Evolutionary conservation across 2,888 invertebrate genomes (phyloP).

Genomic region (Agrochola lota): DNA sequence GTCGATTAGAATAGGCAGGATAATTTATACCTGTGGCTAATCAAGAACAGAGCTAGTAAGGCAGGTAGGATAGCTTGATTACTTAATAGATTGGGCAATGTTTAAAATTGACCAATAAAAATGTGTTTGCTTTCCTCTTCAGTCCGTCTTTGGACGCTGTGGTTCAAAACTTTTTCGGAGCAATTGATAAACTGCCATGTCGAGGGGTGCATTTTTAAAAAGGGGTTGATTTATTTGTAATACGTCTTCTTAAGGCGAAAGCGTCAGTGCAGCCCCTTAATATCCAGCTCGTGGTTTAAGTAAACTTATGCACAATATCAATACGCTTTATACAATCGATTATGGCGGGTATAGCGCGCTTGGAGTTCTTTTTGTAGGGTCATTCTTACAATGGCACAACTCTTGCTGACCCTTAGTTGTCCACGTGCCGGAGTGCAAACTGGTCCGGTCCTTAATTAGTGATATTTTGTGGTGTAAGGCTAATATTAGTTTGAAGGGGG

Average conservation of each 20-base stretch:
- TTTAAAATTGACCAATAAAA: not conserved
- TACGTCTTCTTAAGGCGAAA: not conserved
- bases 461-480: slow-evolving; percentile 24
- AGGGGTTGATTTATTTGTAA: not conserved
- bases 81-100: not conserved
- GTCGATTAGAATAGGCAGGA: not conserved
- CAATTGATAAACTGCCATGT: not conserved
- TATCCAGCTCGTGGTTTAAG: not conserved
- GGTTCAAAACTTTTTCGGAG: not conserved
- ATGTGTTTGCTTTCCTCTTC: not conserved
- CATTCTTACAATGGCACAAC: slow-evolving; percentile 12
- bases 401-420: slow-evolving; percentile 4
- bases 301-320: slow-evolving; percentile 7
- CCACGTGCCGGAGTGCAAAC: slow-evolving; percentile 23
- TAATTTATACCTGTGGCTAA: not conserved
- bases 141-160: not conserved
- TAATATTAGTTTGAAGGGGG: slow-evolving; percentile 12
- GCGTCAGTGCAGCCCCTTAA: too few species aligned
- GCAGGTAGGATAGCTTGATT: not conserved
- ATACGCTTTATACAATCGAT: too few species aligned
- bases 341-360: not conserved
- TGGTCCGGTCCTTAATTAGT: not conserved
- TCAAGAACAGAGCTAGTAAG: not conserved
- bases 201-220: slow-evolving; percentile 1
- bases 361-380: not conserved